These are phyloP conservation scores for Pterostichus madidus DNA, from an alignment of 2,888 invertebrate genomes.

Conservation along the genomic window DNA sequence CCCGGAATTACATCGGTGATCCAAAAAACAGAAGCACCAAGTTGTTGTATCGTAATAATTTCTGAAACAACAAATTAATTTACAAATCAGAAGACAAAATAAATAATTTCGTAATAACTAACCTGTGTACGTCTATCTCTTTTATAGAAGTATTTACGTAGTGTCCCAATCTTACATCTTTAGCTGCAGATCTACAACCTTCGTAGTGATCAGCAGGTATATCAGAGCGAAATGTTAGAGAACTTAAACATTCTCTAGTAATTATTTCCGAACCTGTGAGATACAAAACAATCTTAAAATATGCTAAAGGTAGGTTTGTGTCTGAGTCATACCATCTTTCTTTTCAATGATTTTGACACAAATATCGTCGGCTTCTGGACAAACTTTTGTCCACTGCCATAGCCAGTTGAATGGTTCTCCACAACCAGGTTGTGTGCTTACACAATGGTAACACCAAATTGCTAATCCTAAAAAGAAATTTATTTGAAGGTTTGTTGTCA, in stretches of 20 bases:
- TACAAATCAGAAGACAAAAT: background rate
- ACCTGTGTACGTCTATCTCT: slow-evolving; percentile 91
- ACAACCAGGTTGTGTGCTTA: slow-evolving; percentile 93
- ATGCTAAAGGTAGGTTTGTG: background rate
- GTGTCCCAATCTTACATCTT: slow-evolving; percentile 88
- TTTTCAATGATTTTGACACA: slow-evolving; percentile 93
- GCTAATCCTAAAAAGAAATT: slow-evolving; percentile 78
- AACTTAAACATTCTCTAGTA: slow-evolving; percentile 91
- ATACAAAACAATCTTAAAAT: slow-evolving; percentile 45
- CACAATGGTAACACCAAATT: slow-evolving; percentile 94
- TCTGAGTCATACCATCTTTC: slow-evolving; percentile 83
- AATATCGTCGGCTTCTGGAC: slow-evolving; percentile 90
- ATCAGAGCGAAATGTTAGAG: slow-evolving; percentile 88
- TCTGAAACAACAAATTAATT: slow-evolving; percentile 78
- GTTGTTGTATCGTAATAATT: slow-evolving; percentile 89
- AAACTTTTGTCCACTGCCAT: slow-evolving; percentile 87
- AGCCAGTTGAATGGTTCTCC: slow-evolving; percentile 91
- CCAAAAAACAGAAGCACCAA: slow-evolving; percentile 95
- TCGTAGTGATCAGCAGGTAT: slow-evolving; percentile 95
- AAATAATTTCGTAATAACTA: slow-evolving; percentile 65
- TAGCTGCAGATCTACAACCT: slow-evolving; percentile 90
- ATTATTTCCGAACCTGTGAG: slow-evolving; percentile 86
- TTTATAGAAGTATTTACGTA: slow-evolving; percentile 93
- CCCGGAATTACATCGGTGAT: slow-evolving; percentile 88
- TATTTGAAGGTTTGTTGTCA: slow-evolving; percentile 8